These are phyloP conservation scores for Stomatorhinus ivindoensis DNA, from an alignment of 2,113 vertebrate genomes.

Conservation along the genomic window DNA sequence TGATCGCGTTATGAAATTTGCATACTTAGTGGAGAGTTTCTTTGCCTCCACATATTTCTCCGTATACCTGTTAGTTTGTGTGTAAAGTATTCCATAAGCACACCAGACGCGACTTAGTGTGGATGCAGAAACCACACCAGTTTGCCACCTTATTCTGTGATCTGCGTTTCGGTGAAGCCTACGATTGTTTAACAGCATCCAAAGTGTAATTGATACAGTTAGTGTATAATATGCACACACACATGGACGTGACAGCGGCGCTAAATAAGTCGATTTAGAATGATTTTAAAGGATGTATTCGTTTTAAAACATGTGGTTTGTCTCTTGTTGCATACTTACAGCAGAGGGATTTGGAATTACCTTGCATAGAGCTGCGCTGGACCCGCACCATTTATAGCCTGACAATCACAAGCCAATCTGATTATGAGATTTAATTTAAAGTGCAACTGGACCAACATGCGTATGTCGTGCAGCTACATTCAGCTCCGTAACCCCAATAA, in stretches of 20 bases:
- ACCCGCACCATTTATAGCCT: conserved; percentile 54
- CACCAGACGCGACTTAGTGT: background rate
- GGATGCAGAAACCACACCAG: background rate
- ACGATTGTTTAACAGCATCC: background rate
- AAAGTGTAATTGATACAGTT: background rate
- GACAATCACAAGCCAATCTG: conserved; percentile 60
- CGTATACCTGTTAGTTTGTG: background rate
- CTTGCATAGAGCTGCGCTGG: conserved; percentile 42
- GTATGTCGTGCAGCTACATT: conserved; percentile 39
- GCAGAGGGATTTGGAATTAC: conserved; percentile 40
- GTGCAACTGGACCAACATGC: conserved; percentile 54
- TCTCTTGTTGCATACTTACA: conserved; percentile 26
- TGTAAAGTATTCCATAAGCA: background rate
- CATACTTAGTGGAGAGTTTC: background rate
- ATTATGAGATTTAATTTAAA: conserved; percentile 66
- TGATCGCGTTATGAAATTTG: background rate
- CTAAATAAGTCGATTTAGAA: background rate
- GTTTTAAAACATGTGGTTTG: background rate
- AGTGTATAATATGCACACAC: background rate
- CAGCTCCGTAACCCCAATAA: conserved; percentile 38
- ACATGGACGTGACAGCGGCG: background rate
- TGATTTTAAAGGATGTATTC: background rate
- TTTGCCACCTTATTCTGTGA: background rate
- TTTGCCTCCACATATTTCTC: background rate
- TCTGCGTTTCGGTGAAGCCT: background rate